Percentiles rank a stretch among this genome's conserved stretches.
Evolutionary conservation across 1,140 invertebrate species (phyloP).

Genomic region (Euura saliciscinereae): DNA sequence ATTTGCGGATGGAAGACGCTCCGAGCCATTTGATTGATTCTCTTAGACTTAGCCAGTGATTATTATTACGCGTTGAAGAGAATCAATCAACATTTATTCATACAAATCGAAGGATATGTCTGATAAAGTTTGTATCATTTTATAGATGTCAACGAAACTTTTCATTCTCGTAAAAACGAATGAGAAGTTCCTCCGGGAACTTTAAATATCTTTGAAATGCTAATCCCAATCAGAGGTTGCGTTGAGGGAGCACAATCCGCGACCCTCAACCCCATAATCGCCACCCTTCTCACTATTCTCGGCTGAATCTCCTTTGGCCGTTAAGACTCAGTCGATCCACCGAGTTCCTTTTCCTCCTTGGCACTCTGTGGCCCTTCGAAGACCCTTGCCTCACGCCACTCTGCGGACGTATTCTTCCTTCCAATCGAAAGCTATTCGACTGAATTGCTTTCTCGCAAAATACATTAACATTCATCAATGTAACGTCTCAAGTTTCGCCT

Average conservation of each 20-base stretch:
- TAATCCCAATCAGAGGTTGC: slow-evolving; percentile 1
- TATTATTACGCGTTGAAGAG: too few species aligned
- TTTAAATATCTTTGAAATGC: slow-evolving; percentile 7
- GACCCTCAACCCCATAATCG: background rate
- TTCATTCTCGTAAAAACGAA: too few species aligned
- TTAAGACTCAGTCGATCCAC: background rate
- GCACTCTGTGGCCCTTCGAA: background rate
- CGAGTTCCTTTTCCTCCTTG: background rate
- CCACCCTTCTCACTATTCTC: background rate
- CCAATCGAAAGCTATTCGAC: slow-evolving; percentile 3
- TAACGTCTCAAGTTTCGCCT: slow-evolving; percentile 3
- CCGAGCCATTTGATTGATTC: background rate
- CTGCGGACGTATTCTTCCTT: background rate
- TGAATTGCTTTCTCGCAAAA: background rate
- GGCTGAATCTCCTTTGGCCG: background rate
- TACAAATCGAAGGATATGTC: too few species aligned
- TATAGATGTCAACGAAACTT: too few species aligned
- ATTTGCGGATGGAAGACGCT: background rate
- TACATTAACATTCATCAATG: slow-evolving; percentile 5
- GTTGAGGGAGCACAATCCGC: background rate
- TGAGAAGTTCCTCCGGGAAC: background rate
- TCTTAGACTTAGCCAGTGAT: too few species aligned
- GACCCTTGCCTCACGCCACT: background rate
- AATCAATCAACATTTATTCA: too few species aligned
- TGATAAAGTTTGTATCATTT: too few species aligned